These are phyloP conservation scores for Strigops habroptila DNA, from an alignment of 2,113 vertebrate species.

Conservation along the genomic window DNA sequence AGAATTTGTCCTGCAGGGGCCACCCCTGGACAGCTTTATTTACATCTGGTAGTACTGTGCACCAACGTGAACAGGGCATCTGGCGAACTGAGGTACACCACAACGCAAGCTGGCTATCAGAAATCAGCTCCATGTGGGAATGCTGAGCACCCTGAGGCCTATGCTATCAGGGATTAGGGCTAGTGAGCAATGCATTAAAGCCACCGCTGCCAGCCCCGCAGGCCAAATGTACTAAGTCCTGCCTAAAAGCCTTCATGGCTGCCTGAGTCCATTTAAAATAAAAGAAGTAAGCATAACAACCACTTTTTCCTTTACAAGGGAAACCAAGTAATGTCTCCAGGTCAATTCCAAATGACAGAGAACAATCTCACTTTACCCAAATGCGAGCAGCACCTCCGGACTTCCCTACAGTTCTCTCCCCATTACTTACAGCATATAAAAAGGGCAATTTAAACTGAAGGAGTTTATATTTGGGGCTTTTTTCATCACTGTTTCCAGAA, in stretches of 20 bases:
- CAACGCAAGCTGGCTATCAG: background rate
- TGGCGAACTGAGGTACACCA: fast-evolving
- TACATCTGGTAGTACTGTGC: background rate
- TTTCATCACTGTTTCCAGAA: constrained; percentile 25
- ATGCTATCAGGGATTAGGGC: background rate
- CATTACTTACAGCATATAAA: constrained; percentile 42
- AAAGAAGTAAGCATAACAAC: constrained; percentile 1
- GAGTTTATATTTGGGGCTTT: constrained; percentile 14
- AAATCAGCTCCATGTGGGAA: background rate
- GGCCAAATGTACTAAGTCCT: background rate
- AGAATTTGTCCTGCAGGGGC: background rate
- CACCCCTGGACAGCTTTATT: background rate
- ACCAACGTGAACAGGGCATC: fast-evolving
- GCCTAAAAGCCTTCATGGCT: constrained; percentile 40
- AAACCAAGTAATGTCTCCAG: background rate
- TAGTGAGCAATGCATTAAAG: background rate
- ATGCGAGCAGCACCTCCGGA: background rate
- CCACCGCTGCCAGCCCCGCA: background rate
- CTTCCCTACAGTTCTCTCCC: background rate
- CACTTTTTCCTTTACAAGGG: background rate
- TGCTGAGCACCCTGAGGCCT: background rate
- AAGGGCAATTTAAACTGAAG: constrained; percentile 40
- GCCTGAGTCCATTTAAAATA: constrained; percentile 33
- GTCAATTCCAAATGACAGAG: background rate
- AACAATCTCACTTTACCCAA: background rate